Percentiles rank a stretch among this genome's conserved stretches.
Evolutionary conservation across 2,888 invertebrate genomes (phyloP).

Genomic region (Athetis lepigone): DNA sequence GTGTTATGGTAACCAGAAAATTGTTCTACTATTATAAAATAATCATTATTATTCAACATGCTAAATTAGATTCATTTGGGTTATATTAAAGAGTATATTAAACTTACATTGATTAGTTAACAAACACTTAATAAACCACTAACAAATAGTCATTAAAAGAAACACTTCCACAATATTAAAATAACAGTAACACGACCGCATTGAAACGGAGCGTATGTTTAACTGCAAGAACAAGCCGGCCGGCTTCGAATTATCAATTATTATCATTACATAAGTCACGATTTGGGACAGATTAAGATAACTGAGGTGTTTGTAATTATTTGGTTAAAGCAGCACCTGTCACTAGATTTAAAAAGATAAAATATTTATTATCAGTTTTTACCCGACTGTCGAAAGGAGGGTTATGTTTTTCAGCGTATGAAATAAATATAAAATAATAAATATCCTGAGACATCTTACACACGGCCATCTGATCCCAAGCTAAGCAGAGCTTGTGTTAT

Average conservation of each 20-base stretch:
- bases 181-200: constrained; percentile 4
- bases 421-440: too few relatives aligned
- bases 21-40: too few relatives aligned
- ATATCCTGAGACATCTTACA: too few relatives aligned
- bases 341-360: neutral
- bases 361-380: neutral
- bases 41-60: too few relatives aligned
- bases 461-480: too few relatives aligned
- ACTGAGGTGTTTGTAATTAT: neutral
- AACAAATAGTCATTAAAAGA: neutral
- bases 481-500: too few relatives aligned
- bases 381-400: too few relatives aligned
- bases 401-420: too few relatives aligned
- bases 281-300: constrained; percentile 13
- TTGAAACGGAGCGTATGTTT: neutral
- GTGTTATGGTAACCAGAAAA: too few relatives aligned
- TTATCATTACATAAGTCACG: constrained; percentile 15
- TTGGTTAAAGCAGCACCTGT: neutral
- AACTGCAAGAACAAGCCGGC: constrained; percentile 2
- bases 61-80: too few relatives aligned
- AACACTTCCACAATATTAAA: neutral
- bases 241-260: neutral
- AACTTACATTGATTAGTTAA: constrained; percentile 22
- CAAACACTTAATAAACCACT: neutral
- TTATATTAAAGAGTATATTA: neutral